Conservation (phyloP, 1,140 invertebrate genomes). For the Proctacanthus coquilletti region DNA sequence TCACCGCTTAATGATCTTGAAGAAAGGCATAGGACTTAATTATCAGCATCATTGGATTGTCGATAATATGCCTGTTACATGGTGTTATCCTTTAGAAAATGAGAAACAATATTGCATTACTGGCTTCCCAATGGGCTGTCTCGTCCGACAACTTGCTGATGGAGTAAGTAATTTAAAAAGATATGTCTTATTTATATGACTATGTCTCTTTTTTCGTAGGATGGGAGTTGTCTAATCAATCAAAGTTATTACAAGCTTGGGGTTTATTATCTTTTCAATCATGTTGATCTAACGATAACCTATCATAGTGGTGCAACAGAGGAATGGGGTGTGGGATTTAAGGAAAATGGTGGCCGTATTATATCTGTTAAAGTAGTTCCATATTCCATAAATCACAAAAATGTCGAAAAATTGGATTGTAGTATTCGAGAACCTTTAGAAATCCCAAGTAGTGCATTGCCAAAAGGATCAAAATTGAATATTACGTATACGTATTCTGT, state of each 20-base stretch:
- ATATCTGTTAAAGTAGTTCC: conserved; percentile 65
- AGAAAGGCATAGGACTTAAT: conserved; percentile 87
- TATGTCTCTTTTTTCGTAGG: conserved; percentile 11
- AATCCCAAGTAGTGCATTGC: conserved; percentile 41
- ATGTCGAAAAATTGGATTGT: conserved; percentile 36
- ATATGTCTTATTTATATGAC: conserved; percentile 3
- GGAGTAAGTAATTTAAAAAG: conserved; percentile 7
- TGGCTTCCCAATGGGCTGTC: conserved; percentile 98
- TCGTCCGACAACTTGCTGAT: conserved; percentile 31
- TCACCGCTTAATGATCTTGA: conserved; percentile 62
- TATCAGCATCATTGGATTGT: conserved; percentile 99
- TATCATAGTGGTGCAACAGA: conserved; percentile 79
- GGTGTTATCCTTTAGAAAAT: conserved; percentile 74
- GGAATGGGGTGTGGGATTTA: conserved; percentile 66
- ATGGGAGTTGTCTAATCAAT: conserved; percentile 30
- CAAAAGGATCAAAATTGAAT: conserved; percentile 38
- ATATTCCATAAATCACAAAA: conserved; percentile 54
- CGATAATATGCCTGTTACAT: conserved; percentile 95
- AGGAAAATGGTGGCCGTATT: conserved; percentile 73
- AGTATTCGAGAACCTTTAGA: conserved; percentile 41
- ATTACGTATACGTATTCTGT: conserved; percentile 83
- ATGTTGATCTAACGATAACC: conserved; percentile 83
- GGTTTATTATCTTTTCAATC: conserved; percentile 90
- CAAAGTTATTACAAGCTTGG: conserved; percentile 40
- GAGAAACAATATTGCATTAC: conserved; percentile 74